Base-by-base conservation (phyloP, 53 echinoderm and acorn worm species). In the Paracentrotus lividus region DNA sequence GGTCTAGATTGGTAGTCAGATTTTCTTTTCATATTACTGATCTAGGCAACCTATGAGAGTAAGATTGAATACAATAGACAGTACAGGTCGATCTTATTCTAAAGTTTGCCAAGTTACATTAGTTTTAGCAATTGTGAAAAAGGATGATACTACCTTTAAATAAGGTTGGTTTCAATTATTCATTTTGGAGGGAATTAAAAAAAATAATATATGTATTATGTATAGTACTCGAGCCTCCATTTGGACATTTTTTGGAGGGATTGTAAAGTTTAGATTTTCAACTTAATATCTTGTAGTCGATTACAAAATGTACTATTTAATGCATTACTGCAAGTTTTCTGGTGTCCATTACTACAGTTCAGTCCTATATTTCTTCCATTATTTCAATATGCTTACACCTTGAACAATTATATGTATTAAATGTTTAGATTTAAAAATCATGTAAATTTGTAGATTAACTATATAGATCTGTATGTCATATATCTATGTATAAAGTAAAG, bases 351-450 rank as follows among this genome's bases (percentile, higher is more conserved):
- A 18, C 64, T 72, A 20, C 72, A 72, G 72, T 72, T 72, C 72
- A 72, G 64, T 64, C 2, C 9, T 64, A 64, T 64, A 40, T 72
- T 36, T 72, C 72, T 72, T 72, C 72, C 72, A 40, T 72, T 40
- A 72, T 72, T 72, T 36, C 38, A 72, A 40, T 72, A 40, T 59
- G 59, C 23, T 72, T 38, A 72, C 72, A 72, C 72, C 72, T 72
- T 72, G 72, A 72, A 72, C 72, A 72, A 72, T 20, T 32, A 40
- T 38, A 38, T 72, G 12, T 72, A 72, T 36, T 38, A 38, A 40
- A 40, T 72, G 40, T 40, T 72, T 72, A 72, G 72, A 72, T 72
- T 72, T 72, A 72, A 36, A 72, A 72, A 72, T 72, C 72, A 72
- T 72, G 72, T 38, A 72, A 36, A 72, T 15, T 18, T 38, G 40